These are phyloP conservation scores for Crambe crambe DNA, from an alignment of 37 sponge, comb jelly and placozoan genomes.

Conservation along the genomic window DNA sequence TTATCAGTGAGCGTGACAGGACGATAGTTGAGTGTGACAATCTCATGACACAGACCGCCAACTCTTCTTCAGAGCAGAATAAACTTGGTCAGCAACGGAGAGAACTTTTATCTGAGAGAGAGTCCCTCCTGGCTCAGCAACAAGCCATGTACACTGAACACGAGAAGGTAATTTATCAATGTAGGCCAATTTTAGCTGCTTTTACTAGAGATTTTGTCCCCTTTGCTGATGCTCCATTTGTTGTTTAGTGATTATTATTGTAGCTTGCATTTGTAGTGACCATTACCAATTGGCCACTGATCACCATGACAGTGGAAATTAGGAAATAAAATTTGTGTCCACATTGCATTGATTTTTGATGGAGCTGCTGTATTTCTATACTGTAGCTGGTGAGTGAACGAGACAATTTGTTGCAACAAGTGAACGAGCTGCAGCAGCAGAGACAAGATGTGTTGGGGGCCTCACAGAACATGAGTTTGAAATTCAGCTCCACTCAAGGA, in stretches of 20 bases:
- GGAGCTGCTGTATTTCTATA: not conserved
- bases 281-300: no score
- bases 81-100: conserved; percentile 13
- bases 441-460: conserved; percentile 14
- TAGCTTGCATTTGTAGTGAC: no score
- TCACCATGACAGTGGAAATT: no score
- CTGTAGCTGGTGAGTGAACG: conserved; percentile 17
- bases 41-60: conserved; percentile 24
- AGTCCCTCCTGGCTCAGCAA: conserved; percentile 19
- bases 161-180: conserved; percentile 27
- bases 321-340: no score
- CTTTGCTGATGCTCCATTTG: no score
- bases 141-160: conserved; percentile 23
- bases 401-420: not conserved
- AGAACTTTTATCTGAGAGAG: conserved; percentile 37
- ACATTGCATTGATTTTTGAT: not conserved
- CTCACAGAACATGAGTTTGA: conserved; percentile 15
- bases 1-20: conserved; percentile 39
- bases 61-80: conserved; percentile 26
- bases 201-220: no score
- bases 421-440: conserved; percentile 19
- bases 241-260: no score
- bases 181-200: no score
- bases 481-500: conserved; percentile 19
- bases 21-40: conserved; percentile 47